Base-by-base conservation (phyloP, 2,888 invertebrate species). In the Deilephila porcellus region DNA sequence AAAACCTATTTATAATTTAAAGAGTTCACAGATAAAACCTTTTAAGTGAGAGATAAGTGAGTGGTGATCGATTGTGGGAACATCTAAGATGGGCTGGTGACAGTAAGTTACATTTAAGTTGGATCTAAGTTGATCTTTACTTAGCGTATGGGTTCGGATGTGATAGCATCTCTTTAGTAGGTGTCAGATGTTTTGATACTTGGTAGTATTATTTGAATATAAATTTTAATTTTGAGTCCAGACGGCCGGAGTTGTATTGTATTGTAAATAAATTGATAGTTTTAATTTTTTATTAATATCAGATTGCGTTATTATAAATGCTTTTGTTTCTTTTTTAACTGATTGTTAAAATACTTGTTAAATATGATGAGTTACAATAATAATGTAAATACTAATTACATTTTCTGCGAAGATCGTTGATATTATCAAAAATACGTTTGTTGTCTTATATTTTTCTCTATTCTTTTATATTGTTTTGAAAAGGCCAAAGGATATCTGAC, bases 21-120 rank as follows among this genome's bases (percentile, higher is more conserved):
- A 91, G 86, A 89, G 88, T 86, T 86, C 76, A 83, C 82, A 91
- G 93, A 93, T 93, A 93, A 91, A 86, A 86, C 84, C 92, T 93
- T 91, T 93, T 93, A 93, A 89, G 87, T 88, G 83, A 70, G 73
- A 89, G 93, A 93, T 94, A 93, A 91, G 86, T 83, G 76, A 79
- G 80, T 85, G 86, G 86, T 94, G 94, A 94, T 94, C 91, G 94
- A 94, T 94, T 89, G 93, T 94, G 94, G 92, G 94, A 94, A 93
- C 85, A 83, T 79, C 76, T 75, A 83, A 85, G 88, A 85, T 85
- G 86, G 83, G 80, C 80, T 82, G 92, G 90, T 91, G 93, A 93
- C 94, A 93, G 91, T 91, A 91, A 92, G 91, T 90, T 90, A 91
- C 90, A 88, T 92, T 91, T 90, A 90, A 88, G 88, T 88, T 88